Evolutionary conservation across 2,797 vertebrate genomes (phyloP).

Genomic region (Pterois miles): DNA sequence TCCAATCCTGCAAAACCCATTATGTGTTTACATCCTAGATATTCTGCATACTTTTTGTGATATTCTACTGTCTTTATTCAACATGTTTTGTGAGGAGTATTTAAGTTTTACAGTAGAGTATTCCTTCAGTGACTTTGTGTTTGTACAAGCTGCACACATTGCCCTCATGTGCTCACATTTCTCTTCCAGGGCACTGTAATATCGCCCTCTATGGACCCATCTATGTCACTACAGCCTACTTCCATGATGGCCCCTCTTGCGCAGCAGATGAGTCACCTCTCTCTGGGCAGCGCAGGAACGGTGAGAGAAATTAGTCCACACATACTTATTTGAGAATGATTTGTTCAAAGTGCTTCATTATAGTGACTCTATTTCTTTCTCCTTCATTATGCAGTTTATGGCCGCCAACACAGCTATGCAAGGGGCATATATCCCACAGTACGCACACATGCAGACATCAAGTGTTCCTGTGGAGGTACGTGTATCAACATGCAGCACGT

Average conservation of each 20-base stretch:
- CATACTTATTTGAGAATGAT: not conserved
- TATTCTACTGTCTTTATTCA: not conserved
- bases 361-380: not conserved
- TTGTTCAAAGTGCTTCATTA: not conserved
- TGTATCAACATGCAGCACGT: not conserved
- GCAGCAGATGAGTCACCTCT: constrained; percentile 98
- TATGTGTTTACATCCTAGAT: not conserved
- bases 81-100: not conserved
- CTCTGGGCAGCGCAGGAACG: constrained; percentile 93
- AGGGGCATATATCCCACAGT: constrained; percentile 95
- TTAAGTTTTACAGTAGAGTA: not conserved
- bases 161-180: constrained; percentile 42
- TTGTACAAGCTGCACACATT: not conserved
- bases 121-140: not conserved
- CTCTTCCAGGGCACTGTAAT: constrained; percentile 91
- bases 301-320: constrained; percentile 76
- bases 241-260: constrained; percentile 94
- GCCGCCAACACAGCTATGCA: constrained; percentile 94
- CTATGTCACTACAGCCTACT: constrained; percentile 96
- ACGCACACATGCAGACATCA: constrained; percentile 92
- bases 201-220: constrained; percentile 98
- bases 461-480: constrained; percentile 92
- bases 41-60: not conserved
- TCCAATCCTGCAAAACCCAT: not conserved
- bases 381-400: constrained; percentile 89